phyloP scores from a whole-genome alignment of 2,888 invertebrate genomes.

The Auanema freiburgensis region DNA sequence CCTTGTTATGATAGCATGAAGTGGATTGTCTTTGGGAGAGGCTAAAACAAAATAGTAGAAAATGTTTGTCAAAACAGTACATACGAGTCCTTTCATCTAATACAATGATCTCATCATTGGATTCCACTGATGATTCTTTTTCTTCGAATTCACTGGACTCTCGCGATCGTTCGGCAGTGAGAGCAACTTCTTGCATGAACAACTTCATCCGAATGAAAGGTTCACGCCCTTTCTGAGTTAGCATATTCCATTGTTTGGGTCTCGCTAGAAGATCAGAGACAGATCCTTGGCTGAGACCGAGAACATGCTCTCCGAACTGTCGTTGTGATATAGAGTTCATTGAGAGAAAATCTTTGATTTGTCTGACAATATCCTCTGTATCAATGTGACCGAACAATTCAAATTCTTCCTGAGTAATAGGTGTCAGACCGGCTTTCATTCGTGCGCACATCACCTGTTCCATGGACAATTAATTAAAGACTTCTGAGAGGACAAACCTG shows the following conservation, averaged over 20 bases:
- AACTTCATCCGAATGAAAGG: constrained; percentile 97
- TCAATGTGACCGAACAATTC: constrained; percentile 90
- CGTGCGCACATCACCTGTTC: constrained; percentile 33
- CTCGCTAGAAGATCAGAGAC: constrained; percentile 94
- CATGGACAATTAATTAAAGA: constrained; percentile 3
- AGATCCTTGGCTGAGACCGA: constrained; percentile 86
- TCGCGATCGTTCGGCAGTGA: constrained; percentile 11
- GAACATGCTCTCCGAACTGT: constrained; percentile 94
- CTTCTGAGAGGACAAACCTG: constrained; percentile 6
- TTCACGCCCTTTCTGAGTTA: constrained; percentile 85
- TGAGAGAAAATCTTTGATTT: constrained; percentile 68
- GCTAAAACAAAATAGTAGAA: too few species aligned
- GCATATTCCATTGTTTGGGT: constrained; percentile 98
- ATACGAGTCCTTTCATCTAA: too few species aligned
- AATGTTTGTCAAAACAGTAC: too few species aligned
- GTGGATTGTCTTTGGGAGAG: too few species aligned
- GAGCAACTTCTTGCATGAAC: constrained; percentile 73
- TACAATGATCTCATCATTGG: neutral
- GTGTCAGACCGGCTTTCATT: constrained; percentile 78
- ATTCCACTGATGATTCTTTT: constrained; percentile 86
- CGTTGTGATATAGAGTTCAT: constrained; percentile 81
- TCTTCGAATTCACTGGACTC: constrained; percentile 76
- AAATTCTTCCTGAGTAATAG: constrained; percentile 97
- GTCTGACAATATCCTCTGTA: constrained; percentile 89
- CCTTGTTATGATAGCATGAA: too few species aligned